Evolutionary conservation across 2,797 vertebrate genomes (phyloP).

Genomic region (Pseudotriccus pelzelni): DNA sequence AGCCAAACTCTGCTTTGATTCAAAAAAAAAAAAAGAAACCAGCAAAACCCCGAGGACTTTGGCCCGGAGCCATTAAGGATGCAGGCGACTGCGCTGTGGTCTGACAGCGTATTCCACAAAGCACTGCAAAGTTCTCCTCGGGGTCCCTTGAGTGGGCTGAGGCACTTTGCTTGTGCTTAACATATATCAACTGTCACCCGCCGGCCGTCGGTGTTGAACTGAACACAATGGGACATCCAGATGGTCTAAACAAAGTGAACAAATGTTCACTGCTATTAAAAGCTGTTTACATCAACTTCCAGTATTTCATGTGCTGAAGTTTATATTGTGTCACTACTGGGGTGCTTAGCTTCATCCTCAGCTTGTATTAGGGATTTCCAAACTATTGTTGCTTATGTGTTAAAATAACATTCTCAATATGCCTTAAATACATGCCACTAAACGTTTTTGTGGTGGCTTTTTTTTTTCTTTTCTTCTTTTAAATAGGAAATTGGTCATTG

Average conservation of each 20-base stretch:
- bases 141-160: constrained; percentile 74
- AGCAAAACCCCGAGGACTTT: constrained; percentile 60
- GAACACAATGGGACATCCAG: constrained; percentile 88
- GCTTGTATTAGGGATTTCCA: constrained; percentile 6
- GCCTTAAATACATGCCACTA: not conserved
- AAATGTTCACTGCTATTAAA: constrained; percentile 87
- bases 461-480: not conserved
- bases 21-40: not conserved
- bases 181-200: constrained; percentile 86
- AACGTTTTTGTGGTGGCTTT: too few relatives aligned
- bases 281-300: constrained; percentile 88
- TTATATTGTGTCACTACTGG: constrained; percentile 77
- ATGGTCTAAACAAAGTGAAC: constrained; percentile 87
- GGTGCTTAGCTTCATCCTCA: constrained; percentile 54
- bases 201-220: constrained; percentile 72
- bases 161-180: constrained; percentile 79
- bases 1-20: constrained; percentile 72
- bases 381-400: constrained; percentile 55
- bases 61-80: constrained; percentile 79
- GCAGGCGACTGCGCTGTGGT: constrained; percentile 55
- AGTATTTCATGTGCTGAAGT: constrained; percentile 78
- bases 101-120: constrained; percentile 71
- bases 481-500: constrained; percentile 24
- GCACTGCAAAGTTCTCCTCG: constrained; percentile 68
- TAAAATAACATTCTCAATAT: constrained; percentile 15